phyloP scores from a whole-genome alignment of 35 echinoderm and acorn worm genomes.

The Ophioderma brevispina region DNA sequence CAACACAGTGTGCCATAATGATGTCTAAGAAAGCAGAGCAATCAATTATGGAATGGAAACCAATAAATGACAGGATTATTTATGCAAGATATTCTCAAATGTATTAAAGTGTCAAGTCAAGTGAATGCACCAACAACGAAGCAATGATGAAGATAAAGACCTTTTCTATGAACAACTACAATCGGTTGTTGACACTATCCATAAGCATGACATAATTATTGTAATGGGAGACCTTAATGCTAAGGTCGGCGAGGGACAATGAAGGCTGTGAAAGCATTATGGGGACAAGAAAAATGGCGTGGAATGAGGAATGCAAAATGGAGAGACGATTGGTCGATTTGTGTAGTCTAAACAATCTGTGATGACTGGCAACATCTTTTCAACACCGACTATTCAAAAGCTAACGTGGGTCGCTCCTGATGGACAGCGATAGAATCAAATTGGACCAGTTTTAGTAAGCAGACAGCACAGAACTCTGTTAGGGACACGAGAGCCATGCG shows the following conservation, averaged over 20 bases:
- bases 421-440: conserved; percentile 35
- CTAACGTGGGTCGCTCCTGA: conserved; percentile 40
- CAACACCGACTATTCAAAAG: conserved; percentile 21
- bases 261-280: conserved; percentile 23
- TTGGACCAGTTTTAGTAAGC: conserved; percentile 37
- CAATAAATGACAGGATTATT: conserved; percentile 10
- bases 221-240: conserved; percentile 61
- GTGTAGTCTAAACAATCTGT: conserved; percentile 27
- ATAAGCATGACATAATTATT: conserved; percentile 9
- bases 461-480: conserved; percentile 24
- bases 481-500: conserved; percentile 14
- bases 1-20: conserved; percentile 7
- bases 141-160: conserved; percentile 10
- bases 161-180: conserved; percentile 44
- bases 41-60: conserved; percentile 2
- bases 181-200: background rate
- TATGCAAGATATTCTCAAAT: background rate
- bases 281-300: conserved; percentile 16
- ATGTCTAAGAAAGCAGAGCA: background rate
- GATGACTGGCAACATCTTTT: conserved; percentile 25
- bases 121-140: conserved; percentile 15
- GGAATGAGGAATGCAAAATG: conserved; percentile 38
- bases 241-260: conserved; percentile 36
- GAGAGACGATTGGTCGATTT: conserved; percentile 33
- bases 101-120: background rate